A percentile compares a stretch with the other conserved stretches of the same genome.
phyloP scores from a whole-genome alignment of 2,888 invertebrate species.

The Stenurella melanura region DNA sequence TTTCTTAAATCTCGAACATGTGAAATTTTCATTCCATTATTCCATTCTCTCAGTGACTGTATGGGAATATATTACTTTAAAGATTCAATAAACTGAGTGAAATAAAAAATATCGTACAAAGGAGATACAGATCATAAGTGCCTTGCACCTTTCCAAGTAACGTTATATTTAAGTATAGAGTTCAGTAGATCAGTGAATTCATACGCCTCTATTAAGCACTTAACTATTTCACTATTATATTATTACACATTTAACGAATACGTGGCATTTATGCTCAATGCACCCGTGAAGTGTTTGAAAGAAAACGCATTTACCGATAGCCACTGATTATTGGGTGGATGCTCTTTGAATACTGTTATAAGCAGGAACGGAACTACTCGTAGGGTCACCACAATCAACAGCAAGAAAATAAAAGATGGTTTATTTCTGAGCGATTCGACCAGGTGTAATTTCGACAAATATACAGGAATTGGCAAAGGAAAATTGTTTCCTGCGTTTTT shows the following conservation, averaged over 20 bases:
- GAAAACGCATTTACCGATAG: slow-evolving; percentile 42
- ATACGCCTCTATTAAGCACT: slow-evolving; percentile 31
- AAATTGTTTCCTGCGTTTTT: too few species aligned
- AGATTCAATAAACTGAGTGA: background rate
- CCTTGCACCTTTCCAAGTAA: background rate
- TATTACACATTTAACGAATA: background rate
- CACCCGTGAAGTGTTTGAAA: slow-evolving; percentile 38
- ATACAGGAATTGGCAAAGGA: background rate
- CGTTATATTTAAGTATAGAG: slow-evolving; percentile 1
- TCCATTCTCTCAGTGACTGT: too few species aligned
- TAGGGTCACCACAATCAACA: background rate
- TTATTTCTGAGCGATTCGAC: background rate
- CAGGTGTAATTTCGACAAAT: background rate
- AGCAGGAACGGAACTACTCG: slow-evolving; percentile 21
- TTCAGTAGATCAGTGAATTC: slow-evolving; percentile 2
- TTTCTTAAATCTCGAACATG: too few species aligned
- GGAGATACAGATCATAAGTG: background rate
- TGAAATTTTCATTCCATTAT: too few species aligned
- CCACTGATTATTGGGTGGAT: slow-evolving; percentile 37
- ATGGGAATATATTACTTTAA: background rate
- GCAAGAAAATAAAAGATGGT: background rate
- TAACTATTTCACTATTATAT: slow-evolving; percentile 28
- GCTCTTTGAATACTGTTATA: slow-evolving; percentile 1
- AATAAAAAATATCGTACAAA: background rate
- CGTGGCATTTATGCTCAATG: slow-evolving; percentile 25